Percentiles rank a stretch among this genome's conserved stretches.
Conservation (phyloP, 2,888 invertebrate genomes). For the Tribolium freemani region DNA sequence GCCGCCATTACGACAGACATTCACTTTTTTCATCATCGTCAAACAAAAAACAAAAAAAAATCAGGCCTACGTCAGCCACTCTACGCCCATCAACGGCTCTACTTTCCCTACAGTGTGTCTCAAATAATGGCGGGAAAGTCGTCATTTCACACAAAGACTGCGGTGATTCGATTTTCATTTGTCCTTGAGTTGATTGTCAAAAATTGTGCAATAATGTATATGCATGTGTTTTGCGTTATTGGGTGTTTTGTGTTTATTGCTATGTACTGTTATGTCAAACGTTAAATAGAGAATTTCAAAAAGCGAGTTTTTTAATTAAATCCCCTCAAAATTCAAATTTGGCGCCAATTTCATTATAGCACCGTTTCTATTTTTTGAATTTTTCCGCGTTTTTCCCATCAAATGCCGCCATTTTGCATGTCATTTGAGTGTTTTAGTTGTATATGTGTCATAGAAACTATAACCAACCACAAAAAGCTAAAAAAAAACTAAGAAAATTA, state of each 20-base stretch:
- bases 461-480: too few relatives aligned
- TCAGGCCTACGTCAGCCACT: conserved; percentile 36
- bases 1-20: conserved; percentile 28
- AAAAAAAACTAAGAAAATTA: too few relatives aligned
- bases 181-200: conserved; percentile 10
- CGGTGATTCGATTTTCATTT: conserved; percentile 23
- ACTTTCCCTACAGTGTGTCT: not conserved
- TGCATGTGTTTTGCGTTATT: conserved; percentile 34
- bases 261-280: conserved; percentile 44
- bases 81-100: conserved; percentile 19
- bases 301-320: not conserved
- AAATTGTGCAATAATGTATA: conserved; percentile 49
- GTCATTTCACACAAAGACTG: conserved; percentile 38
- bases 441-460: too few relatives aligned
- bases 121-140: conserved; percentile 16
- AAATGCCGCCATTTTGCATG: too few relatives aligned
- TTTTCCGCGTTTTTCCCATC: too few relatives aligned
- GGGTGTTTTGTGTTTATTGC: conserved; percentile 8
- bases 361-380: too few relatives aligned
- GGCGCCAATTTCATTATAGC: too few relatives aligned
- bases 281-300: conserved; percentile 49
- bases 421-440: too few relatives aligned
- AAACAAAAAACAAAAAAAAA: not conserved
- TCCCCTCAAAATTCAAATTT: too few relatives aligned
- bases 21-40: not conserved